Evolutionary conservation across 2,888 invertebrate species (phyloP).

Genomic region (Sphinx pinastri): DNA sequence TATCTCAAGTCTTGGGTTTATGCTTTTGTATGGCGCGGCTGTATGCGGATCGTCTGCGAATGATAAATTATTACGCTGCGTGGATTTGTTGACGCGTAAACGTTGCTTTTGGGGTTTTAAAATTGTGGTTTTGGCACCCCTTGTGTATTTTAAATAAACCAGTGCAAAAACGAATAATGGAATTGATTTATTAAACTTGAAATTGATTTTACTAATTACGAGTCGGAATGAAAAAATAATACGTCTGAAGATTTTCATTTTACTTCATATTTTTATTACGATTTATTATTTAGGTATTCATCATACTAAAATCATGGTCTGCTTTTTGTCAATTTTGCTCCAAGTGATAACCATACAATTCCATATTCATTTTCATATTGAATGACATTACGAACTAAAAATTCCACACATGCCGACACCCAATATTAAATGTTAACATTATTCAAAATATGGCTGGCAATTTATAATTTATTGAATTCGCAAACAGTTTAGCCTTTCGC

Average conservation of each 20-base stretch:
- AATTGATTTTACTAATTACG: no score
- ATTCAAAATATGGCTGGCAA: conserved; percentile 25
- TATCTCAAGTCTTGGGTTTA: conserved; percentile 38
- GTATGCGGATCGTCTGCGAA: conserved; percentile 20
- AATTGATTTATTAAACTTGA: no score
- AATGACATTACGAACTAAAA: neutral
- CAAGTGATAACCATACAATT: neutral
- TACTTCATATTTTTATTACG: no score
- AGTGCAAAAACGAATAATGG: neutral
- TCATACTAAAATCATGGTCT: no score
- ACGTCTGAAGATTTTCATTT: no score
- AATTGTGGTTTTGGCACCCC: neutral
- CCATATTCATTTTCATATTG: neutral
- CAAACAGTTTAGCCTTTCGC: conserved; percentile 30
- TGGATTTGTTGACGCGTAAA: conserved; percentile 21
- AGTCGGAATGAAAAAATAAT: no score
- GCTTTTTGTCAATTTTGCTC: no score
- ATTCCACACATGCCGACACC: neutral
- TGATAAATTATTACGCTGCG: conserved; percentile 19
- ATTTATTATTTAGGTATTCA: no score
- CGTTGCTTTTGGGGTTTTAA: conserved; percentile 5
- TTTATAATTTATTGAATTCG: conserved; percentile 43
- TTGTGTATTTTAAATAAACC: neutral
- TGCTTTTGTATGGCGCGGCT: conserved; percentile 36
- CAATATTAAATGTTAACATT: conserved; percentile 5